Base-by-base conservation (phyloP, 30 jellyfish, hydroid and myxozoan species). In the Euphysa ruthae region DNA sequence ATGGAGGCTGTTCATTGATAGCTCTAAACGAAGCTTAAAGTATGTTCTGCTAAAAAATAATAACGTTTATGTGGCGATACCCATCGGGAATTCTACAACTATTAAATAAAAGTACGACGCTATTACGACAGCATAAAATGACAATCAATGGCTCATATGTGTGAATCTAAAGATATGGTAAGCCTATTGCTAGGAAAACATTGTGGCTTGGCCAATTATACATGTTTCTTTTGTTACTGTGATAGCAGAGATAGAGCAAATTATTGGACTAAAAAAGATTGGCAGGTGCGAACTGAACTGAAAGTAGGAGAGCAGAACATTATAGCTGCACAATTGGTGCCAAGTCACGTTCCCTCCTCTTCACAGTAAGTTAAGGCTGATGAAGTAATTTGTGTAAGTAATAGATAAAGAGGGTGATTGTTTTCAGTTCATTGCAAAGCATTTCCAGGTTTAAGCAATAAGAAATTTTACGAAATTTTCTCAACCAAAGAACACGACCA, bases 201-300 rank as follows among this genome's bases (percentile, higher is more conserved):
- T 49, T 49, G 30, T 70, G 61, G 82, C 69, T 70, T 42, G 32
- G 54, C 82, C 27, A 70, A 30, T 49, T 49, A 52, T 49, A 27
- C 61, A 12, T 70, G 78, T 27, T 55, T 70, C 57, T 24, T 70
- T 24, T 69, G 81, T 51, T 20, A 22, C 56, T 51, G 69, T 58
- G 80, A 50, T 66, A 20, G 57, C 42, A 14, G 81, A 5, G 58
- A 69, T 49, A 69, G 49, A 23, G 80, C 52, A 35, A 52, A 55
- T 44, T 75, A 70, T 32, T 70, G 70, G 80, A 49, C 32, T 6
- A 70, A 70, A 52, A 70, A 70, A 66, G 82, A 70, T 52, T 52
- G 82, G 64, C 57, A 14, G 60, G 57, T 49, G 30, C 70, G 68
- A 52, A 66, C 64, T 42, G 42, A 64, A 26, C 69, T 46, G 16